Evolutionary conservation across 2,113 vertebrate species (phyloP).

Genomic region (Emydura subglobosa): DNA sequence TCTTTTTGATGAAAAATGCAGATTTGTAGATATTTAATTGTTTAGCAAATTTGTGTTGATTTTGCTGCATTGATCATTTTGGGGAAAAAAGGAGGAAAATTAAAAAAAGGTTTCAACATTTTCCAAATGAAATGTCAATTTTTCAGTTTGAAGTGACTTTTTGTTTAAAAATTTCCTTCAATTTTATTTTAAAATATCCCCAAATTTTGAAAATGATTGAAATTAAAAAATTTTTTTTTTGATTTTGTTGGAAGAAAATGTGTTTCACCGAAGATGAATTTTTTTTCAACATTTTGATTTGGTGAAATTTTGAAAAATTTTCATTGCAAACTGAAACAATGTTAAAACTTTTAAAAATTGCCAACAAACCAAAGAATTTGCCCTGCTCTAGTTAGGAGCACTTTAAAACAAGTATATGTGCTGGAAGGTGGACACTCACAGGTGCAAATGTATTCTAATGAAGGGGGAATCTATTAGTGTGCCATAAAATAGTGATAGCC

Average conservation of each 20-base stretch:
- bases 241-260: too few species aligned
- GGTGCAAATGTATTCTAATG: background rate
- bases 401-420: background rate
- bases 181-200: too few species aligned
- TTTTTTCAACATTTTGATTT: too few species aligned
- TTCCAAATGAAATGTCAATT: background rate
- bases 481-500: background rate
- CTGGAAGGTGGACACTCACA: background rate
- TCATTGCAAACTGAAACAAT: too few species aligned
- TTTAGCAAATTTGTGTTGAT: background rate
- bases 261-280: too few species aligned
- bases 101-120: background rate
- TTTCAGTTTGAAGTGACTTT: too few species aligned
- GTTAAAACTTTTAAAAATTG: too few species aligned
- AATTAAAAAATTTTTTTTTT: too few species aligned
- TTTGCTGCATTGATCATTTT: background rate
- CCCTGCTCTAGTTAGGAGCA: background rate
- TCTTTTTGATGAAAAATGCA: background rate
- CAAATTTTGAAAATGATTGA: too few species aligned
- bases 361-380: too few species aligned
- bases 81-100: background rate
- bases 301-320: too few species aligned
- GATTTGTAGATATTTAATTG: background rate
- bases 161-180: too few species aligned
- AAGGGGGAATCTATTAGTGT: background rate